Evolutionary conservation across 2,113 vertebrate genomes (phyloP).

Genomic region (Corynorhinus townsendii): DNA sequence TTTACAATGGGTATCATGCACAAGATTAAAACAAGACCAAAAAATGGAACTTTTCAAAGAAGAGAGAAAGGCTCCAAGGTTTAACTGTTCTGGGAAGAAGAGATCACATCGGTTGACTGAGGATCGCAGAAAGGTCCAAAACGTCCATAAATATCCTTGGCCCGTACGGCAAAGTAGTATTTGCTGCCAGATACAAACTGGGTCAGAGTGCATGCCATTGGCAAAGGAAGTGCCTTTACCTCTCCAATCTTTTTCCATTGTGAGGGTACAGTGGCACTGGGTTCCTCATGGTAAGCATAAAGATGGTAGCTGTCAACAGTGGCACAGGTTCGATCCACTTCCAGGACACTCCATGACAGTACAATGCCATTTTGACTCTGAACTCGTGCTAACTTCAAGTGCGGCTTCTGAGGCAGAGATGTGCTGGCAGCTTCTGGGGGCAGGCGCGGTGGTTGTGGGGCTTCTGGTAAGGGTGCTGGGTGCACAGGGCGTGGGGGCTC

Average conservation of each 20-base stretch:
- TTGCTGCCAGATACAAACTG: slow-evolving; percentile 98
- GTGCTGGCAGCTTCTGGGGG: slow-evolving; percentile 91
- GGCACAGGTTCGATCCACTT: slow-evolving; percentile 93
- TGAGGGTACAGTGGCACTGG: slow-evolving; percentile 82
- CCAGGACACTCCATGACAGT: slow-evolving; percentile 95
- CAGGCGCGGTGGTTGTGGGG: slow-evolving; percentile 85
- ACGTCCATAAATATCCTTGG: slow-evolving; percentile 96
- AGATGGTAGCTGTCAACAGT: slow-evolving; percentile 97
- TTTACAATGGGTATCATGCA: slow-evolving; percentile 83
- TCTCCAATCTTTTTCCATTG: slow-evolving; percentile 99
- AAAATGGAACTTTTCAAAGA: slow-evolving; percentile 64
- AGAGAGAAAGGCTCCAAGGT: slow-evolving; percentile 72
- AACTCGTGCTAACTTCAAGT: slow-evolving; percentile 89
- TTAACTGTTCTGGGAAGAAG: slow-evolving; percentile 86
- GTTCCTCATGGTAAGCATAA: slow-evolving; percentile 91
- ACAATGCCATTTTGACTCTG: slow-evolving; percentile 98
- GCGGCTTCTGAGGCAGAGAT: slow-evolving; percentile 87
- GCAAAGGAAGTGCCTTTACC: slow-evolving; percentile 95
- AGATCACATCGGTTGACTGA: slow-evolving; percentile 97
- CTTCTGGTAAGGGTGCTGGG: slow-evolving; percentile 84
- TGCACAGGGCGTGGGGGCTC: slow-evolving; percentile 82
- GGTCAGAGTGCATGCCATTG: slow-evolving; percentile 98
- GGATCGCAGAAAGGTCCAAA: slow-evolving; percentile 98
- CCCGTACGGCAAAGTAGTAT: slow-evolving; percentile 97
- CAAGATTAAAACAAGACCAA: slow-evolving; percentile 76